Base-by-base conservation (phyloP, 2,113 vertebrate genomes). In the Egretta garzetta region DNA sequence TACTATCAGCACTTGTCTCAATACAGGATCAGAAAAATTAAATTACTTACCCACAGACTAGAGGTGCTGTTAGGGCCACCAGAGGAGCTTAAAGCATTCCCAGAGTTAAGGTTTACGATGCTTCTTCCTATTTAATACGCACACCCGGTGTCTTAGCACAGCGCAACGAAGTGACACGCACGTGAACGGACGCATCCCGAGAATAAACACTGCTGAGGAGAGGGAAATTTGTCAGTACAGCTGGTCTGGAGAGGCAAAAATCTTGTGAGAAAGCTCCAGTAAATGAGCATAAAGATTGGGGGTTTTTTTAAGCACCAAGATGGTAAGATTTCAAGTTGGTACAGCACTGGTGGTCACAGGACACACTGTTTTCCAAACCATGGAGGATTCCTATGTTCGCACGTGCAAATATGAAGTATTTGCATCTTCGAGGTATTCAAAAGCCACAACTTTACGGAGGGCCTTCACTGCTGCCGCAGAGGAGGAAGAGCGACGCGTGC, bases 401-500 rank as follows among this genome's bases (percentile, higher is more conserved):
- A 45, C 0, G 0, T 12, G 26, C 22, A 37, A 39, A 14, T 17
- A 22, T 6, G 6, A 60, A 72, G 10, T 3, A 19, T 30, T 66
- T 30, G 10, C 32, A 6, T 32, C 53, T n/a, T 8, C 16, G 19
- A 86, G 27, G 50, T 15, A 45, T 24, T 10, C 14, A 80, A 60
- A 35, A 24, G 19, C 52, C 83, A 18, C 30, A 24, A 2, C 19
- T 27, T 47, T 3, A 5, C 0, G 0, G 1, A 6, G 21, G n/a
- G 20, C 18, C 19, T 10, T 53, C 43, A 2, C 2, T 11, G 3
- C 27, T 11, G 67, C 14, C 5, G 13, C 45, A 16, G 67, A 18
- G 56, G 30, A 43, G 23, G 32, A 24, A 5, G 19, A 35, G 41
- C 2, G 7, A 4, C 14, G 4, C 1, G 1, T 2, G 15, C 22